Evolutionary conservation across 2,888 invertebrate species (phyloP).

Genomic region (Nephrotoma guestfalica): DNA sequence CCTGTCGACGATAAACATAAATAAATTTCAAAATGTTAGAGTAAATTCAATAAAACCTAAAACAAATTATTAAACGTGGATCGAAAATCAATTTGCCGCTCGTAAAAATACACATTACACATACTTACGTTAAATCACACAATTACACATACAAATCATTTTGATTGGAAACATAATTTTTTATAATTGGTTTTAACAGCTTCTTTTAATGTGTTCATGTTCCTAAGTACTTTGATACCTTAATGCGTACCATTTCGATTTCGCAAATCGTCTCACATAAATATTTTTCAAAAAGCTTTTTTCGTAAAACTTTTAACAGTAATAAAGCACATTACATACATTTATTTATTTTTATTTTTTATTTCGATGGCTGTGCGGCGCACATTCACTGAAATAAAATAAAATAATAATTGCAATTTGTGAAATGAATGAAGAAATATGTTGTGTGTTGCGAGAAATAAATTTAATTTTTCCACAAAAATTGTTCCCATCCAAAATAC

Average conservation of each 20-base stretch:
- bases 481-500: background rate
- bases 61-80: background rate
- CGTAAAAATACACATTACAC: background rate
- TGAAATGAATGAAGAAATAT: background rate
- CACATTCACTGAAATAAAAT: background rate
- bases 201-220: background rate
- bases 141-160: background rate
- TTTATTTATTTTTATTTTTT: no score
- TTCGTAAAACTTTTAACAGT: background rate
- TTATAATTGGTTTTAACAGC: background rate
- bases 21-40: background rate
- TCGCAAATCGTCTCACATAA: background rate
- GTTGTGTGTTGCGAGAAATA: background rate
- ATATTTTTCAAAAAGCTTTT: background rate
- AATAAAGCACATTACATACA: background rate
- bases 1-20: background rate
- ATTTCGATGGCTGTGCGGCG: no score
- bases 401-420: background rate
- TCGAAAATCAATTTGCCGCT: background rate
- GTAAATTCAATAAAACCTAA: background rate
- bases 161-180: background rate
- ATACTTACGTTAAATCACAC: background rate
- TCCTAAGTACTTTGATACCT: background rate
- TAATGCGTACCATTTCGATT: background rate
- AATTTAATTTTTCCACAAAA: background rate